phyloP scores from a whole-genome alignment of 1,140 invertebrate species.

The Drosophila asahinai region DNA sequence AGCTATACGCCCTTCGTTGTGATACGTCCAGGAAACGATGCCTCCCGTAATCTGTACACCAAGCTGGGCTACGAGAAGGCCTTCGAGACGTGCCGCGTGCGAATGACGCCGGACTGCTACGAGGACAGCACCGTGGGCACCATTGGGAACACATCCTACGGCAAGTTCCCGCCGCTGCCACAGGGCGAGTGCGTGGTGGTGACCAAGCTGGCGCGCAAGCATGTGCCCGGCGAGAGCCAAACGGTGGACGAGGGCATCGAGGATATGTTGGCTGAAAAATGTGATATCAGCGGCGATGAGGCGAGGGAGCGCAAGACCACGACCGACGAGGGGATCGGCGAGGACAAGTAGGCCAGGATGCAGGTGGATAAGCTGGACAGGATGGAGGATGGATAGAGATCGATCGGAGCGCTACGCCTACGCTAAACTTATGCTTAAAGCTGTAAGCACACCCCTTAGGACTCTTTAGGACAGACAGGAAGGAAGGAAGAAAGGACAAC shows the following conservation, averaged over 20 bases:
- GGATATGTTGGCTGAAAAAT: constrained; percentile 85
- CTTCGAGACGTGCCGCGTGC: constrained; percentile 91
- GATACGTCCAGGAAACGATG: constrained; percentile 93
- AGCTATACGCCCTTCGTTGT: constrained; percentile 94
- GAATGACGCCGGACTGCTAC: constrained; percentile 87
- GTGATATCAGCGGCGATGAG: constrained; percentile 84
- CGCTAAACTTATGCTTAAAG: constrained; percentile 55
- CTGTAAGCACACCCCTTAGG: constrained; percentile 53
- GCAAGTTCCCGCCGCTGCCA: constrained; percentile 74
- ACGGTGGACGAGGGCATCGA: constrained; percentile 80
- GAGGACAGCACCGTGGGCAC: constrained; percentile 74
- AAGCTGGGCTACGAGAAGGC: constrained; percentile 92
- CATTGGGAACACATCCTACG: constrained; percentile 70
- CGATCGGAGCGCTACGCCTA: constrained; percentile 55
- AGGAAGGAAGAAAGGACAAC: constrained; percentile 27
- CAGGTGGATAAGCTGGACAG: constrained; percentile 4
- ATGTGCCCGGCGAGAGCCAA: constrained; percentile 71
- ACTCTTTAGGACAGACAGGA: constrained; percentile 47
- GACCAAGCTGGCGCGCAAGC: constrained; percentile 48
- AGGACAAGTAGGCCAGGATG: constrained; percentile 73
- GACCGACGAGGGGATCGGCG: constrained; percentile 82
- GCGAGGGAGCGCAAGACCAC: constrained; percentile 78
- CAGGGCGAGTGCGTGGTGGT: constrained; percentile 66
- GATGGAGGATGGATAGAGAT: constrained; percentile 42
- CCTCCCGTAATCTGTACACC: constrained; percentile 91